These are phyloP conservation scores for Dipodomys spectabilis DNA, from an alignment of 2,113 vertebrate species.

Conservation along the genomic window DNA sequence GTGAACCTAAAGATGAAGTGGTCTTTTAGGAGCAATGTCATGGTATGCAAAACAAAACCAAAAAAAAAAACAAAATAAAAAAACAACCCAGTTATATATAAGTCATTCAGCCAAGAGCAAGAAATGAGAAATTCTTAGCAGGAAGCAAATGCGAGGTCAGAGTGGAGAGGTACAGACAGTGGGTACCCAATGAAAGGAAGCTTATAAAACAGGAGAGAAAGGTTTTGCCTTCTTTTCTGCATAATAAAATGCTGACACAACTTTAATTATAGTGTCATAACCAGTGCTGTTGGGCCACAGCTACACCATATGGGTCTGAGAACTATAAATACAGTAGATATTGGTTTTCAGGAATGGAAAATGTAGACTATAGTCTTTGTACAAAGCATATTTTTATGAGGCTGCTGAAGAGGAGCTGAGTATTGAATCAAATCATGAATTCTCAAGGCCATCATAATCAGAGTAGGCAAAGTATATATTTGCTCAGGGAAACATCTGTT, in stretches of 20 bases:
- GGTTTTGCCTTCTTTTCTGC: conserved; percentile 53
- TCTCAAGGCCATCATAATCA: conserved; percentile 84
- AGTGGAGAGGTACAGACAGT: conserved; percentile 24
- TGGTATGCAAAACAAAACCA: conserved; percentile 51
- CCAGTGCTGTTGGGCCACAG: conserved; percentile 36
- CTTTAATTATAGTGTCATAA: conserved; percentile 74
- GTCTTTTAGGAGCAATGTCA: background rate
- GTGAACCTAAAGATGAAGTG: conserved; percentile 33
- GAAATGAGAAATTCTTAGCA: conserved; percentile 56
- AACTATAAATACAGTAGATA: conserved; percentile 69
- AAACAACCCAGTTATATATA: conserved; percentile 31
- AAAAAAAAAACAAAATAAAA: too few relatives aligned
- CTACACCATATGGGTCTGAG: conserved; percentile 55
- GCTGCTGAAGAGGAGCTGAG: conserved; percentile 76
- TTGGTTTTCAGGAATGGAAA: conserved; percentile 69
- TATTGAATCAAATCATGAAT: conserved; percentile 82
- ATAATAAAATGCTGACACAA: conserved; percentile 70
- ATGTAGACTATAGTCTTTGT: conserved; percentile 59
- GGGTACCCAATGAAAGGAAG: conserved; percentile 12
- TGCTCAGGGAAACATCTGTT: conserved; percentile 86
- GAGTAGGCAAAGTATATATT: conserved; percentile 82
- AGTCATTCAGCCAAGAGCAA: conserved; percentile 38
- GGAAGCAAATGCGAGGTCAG: conserved; percentile 52
- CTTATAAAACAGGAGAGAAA: conserved; percentile 38
- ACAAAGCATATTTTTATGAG: conserved; percentile 77